phyloP scores from a whole-genome alignment of 2,113 vertebrate species.

The Danionella cerebrum region DNA sequence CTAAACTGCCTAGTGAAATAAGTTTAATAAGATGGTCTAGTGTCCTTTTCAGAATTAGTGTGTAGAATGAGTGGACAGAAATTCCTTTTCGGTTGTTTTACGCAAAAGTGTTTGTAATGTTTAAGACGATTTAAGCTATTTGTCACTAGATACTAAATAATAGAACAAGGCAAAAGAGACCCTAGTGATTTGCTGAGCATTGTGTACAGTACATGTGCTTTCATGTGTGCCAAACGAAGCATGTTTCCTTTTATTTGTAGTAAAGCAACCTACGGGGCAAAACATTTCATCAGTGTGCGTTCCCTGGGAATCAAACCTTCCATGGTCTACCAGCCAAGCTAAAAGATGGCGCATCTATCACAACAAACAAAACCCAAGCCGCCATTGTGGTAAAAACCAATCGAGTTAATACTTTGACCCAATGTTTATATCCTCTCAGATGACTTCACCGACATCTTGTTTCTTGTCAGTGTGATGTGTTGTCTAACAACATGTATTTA shows the following conservation, averaged over 20 bases:
- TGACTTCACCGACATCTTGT: constrained; percentile 8
- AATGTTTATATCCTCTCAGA: neutral
- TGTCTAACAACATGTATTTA: constrained; percentile 42
- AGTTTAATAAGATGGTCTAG: too few species aligned
- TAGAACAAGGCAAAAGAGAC: too few species aligned
- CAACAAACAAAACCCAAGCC: neutral
- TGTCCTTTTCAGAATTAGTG: too few species aligned
- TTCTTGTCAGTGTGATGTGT: constrained; percentile 21
- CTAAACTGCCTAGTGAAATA: too few species aligned
- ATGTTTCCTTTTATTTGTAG: neutral
- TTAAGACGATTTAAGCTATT: too few species aligned
- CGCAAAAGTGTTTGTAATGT: too few species aligned
- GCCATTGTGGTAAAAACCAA: constrained; percentile 10
- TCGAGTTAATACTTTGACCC: constrained; percentile 29
- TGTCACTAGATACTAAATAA: too few species aligned
- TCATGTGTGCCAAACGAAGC: neutral
- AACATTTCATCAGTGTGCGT: neutral
- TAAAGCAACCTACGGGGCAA: neutral
- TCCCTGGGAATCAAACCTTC: neutral
- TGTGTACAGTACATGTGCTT: neutral
- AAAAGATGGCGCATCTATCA: neutral
- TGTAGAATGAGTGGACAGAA: too few species aligned
- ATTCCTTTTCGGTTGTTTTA: too few species aligned
- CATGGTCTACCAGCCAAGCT: neutral
- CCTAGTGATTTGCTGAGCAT: too few species aligned